phyloP scores from a whole-genome alignment of 2,797 vertebrate genomes.

The Rhinella marina region DNA sequence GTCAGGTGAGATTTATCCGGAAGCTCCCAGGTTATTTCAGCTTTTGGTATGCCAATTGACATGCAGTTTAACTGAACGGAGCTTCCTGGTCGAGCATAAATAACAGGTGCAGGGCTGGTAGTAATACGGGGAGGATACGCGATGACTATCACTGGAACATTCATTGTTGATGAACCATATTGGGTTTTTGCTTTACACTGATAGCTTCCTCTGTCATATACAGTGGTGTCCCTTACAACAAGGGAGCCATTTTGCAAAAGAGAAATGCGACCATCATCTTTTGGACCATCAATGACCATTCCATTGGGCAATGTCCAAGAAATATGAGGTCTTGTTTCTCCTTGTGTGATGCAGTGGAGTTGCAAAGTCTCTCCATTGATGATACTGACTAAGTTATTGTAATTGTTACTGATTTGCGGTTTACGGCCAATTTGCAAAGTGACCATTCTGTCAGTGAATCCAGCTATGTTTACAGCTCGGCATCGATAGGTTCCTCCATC shows the following conservation, averaged over 20 bases:
- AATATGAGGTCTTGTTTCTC: conserved; percentile 66
- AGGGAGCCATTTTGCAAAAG: conserved; percentile 85
- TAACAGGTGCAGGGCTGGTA: conserved; percentile 80
- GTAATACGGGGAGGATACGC: conserved; percentile 88
- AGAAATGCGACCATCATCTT: conserved; percentile 81
- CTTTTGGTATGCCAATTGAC: conserved; percentile 82
- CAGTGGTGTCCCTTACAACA: conserved; percentile 80
- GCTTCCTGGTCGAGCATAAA: conserved; percentile 81
- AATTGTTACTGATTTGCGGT: conserved; percentile 77
- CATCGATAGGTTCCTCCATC: conserved; percentile 89
- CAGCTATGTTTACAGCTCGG: conserved; percentile 75
- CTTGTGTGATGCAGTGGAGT: conserved; percentile 80
- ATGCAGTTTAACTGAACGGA: conserved; percentile 85
- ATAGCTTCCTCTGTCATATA: conserved; percentile 88
- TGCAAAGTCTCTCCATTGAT: conserved; percentile 82
- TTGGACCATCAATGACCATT: conserved; percentile 77
- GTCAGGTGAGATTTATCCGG: conserved; percentile 82
- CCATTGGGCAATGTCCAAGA: conserved; percentile 90
- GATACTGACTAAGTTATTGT: conserved; percentile 80
- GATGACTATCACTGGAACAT: conserved; percentile 80
- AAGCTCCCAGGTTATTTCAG: conserved; percentile 88
- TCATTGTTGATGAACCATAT: conserved; percentile 77
- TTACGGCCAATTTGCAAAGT: conserved; percentile 79
- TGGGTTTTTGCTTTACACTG: conserved; percentile 79
- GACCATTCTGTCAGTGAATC: conserved; percentile 77